A percentile compares a stretch with the other conserved stretches of the same genome.
These are phyloP conservation scores for Muscicapa comitata DNA, from an alignment of 2,797 vertebrate genomes.

Conservation along the genomic window DNA sequence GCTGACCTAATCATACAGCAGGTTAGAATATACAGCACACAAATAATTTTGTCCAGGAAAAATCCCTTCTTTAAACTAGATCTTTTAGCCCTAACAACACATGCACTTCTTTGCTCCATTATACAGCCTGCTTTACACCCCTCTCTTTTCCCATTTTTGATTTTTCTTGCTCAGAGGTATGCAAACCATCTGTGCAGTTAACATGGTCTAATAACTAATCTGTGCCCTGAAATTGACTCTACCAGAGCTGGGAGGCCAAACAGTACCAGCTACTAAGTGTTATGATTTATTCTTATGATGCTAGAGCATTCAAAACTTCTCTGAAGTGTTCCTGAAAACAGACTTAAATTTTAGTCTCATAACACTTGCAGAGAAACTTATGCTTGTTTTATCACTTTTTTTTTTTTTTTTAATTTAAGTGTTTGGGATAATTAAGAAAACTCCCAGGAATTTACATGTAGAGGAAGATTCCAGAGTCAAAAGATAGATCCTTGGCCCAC, in stretches of 20 bases:
- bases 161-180: not conserved
- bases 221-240: not conserved
- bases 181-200: slow-evolving; percentile 13
- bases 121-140: not conserved
- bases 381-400: not conserved
- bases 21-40: not conserved
- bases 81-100: not conserved
- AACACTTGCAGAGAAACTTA: not conserved
- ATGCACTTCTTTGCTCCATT: not conserved
- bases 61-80: not conserved
- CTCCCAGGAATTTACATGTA: not conserved
- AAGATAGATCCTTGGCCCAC: not conserved
- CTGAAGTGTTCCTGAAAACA: not conserved
- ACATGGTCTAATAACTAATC: not conserved
- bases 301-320: not conserved
- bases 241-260: not conserved
- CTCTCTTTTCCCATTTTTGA: not conserved
- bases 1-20: not conserved
- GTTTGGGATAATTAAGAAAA: not conserved
- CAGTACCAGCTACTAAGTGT: not conserved
- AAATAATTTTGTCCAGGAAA: not conserved
- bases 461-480: not conserved
- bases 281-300: not conserved
- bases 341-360: not conserved
- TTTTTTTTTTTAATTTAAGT: not conserved